Evolutionary conservation across 2,888 invertebrate species (phyloP).

Genomic region (Lithophane socia): DNA sequence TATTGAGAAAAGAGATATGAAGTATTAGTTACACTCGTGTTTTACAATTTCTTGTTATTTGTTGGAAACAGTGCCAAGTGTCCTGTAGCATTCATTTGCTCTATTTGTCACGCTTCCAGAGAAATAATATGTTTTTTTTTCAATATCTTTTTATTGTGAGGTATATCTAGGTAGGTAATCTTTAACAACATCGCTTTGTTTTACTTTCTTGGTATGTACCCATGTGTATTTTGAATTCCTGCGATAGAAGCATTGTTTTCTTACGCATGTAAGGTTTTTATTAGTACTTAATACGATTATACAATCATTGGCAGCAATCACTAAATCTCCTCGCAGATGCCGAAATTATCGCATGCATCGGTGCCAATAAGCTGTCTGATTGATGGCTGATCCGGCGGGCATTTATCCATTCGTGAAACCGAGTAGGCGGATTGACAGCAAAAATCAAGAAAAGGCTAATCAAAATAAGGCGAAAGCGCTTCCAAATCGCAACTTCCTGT

Average conservation of each 20-base stretch:
- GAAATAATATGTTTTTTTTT: constrained; percentile 15
- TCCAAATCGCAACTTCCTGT: constrained; percentile 85
- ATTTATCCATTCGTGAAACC: constrained; percentile 74
- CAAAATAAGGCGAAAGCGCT: constrained; percentile 79
- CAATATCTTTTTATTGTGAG: constrained; percentile 22
- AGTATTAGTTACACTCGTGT: constrained; percentile 45
- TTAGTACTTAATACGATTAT: constrained; percentile 80
- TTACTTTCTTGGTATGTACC: constrained; percentile 12
- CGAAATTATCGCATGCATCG: constrained; percentile 84
- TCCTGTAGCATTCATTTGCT: constrained; percentile 68
- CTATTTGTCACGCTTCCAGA: constrained; percentile 76
- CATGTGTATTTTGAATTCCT: constrained; percentile 43
- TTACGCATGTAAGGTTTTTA: constrained; percentile 64
- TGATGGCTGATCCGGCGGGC: constrained; percentile 78
- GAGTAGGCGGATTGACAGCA: constrained; percentile 75
- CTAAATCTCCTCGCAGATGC: constrained; percentile 80
- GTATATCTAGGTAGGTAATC: constrained; percentile 8
- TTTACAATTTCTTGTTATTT: constrained; percentile 70
- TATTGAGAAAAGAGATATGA: constrained; percentile 19
- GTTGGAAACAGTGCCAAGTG: constrained; percentile 72
- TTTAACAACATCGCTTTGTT: constrained; percentile 15
- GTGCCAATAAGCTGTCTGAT: constrained; percentile 86
- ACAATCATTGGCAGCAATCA: constrained; percentile 85
- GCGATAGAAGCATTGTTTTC: constrained; percentile 32
- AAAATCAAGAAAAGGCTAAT: constrained; percentile 73